Evolutionary conservation across 2,113 vertebrate genomes (phyloP), one percentile per base, ranked within the genome.

Genomic region (Menidia beryllina): DNA sequence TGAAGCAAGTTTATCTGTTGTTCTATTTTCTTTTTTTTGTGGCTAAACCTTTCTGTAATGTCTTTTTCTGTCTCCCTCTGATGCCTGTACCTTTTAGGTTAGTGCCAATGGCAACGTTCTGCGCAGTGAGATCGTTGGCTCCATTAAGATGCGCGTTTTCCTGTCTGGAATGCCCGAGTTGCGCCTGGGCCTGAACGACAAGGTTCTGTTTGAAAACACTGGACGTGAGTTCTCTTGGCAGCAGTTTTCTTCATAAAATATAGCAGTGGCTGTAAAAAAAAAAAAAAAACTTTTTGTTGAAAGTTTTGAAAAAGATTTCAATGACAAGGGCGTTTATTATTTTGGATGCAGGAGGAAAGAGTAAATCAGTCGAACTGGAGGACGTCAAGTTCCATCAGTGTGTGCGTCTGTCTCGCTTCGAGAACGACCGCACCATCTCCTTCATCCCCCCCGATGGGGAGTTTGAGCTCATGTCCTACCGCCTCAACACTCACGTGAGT

Each of bases 71-170:
- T 47, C 23, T 60, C 2, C 25, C 19, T 60, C 26, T 65, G n/a
- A 56, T 73, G 13, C 21, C 14, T 70, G 13, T 36, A 0, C 61
- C 2, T 73, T 38, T 10, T 24, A 99, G 98, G 98, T 99, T 43
- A 99, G 98, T 62, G 98, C 98, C 88, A 99, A 99, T 0, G 97
- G 97, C 0, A 99, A 99, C 0, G 97, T 98, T 0, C 81, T 99
- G 0, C 94, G 98, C 43, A 99, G 98, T 0, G 98, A 99, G 90
- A 99, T 99, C 0, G 98, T 99, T 0, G 98, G 98, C 5, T 99
- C 97, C 87, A 98, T 99, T 60, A 99, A 98, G 86, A 99, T 99
- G 98, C 91, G 98, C 0, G 98, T 99, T 0, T 99, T 99, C 87
- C 95, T 99, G 10, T 99, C 98, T 0, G 98, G 97, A 24, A 99